These are phyloP conservation scores for Corella eumyota DNA, from an alignment of 23 tunicate genomes.

Conservation along the genomic window DNA sequence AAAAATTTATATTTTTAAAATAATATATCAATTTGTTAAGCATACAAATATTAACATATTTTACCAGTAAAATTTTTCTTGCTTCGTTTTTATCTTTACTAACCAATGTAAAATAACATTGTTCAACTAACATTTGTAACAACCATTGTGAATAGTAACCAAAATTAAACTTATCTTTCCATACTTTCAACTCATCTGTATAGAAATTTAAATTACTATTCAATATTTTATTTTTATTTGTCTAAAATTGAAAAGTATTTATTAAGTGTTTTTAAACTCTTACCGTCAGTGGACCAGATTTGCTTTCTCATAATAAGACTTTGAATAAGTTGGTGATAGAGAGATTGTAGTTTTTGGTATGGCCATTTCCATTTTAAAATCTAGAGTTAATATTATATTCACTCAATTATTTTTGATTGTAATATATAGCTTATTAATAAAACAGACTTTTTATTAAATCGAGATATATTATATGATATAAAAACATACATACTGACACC, in stretches of 20 bases:
- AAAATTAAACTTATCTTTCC: not conserved
- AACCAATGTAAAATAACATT: slow-evolving; percentile 16
- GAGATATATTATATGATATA: no score
- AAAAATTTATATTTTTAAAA: no score
- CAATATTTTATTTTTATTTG: not conserved
- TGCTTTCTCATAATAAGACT: slow-evolving; percentile 29
- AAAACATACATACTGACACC: no score
- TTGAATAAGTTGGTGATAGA: slow-evolving; percentile 33
- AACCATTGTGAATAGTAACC: slow-evolving; percentile 44
- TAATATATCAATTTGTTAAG: no score
- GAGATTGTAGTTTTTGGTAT: slow-evolving; percentile 19
- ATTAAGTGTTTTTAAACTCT: no score
- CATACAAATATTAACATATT: no score
- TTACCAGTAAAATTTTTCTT: slow-evolving; percentile 9
- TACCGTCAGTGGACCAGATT: slow-evolving; percentile 6
- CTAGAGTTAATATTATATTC: no score
- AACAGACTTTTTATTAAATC: no score
- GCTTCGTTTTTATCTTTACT: slow-evolving; percentile 7
- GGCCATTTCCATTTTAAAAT: slow-evolving; percentile 54
- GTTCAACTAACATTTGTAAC: slow-evolving; percentile 12
- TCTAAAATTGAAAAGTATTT: not conserved
- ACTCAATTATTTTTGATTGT: no score
- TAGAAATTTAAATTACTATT: not conserved
- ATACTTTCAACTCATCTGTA: not conserved
- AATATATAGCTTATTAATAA: no score